A percentile compares a stretch with the other conserved stretches of the same genome.
phyloP scores from a whole-genome alignment of 2,113 vertebrate genomes.

The Sterrhoptilus dennistouni region DNA sequence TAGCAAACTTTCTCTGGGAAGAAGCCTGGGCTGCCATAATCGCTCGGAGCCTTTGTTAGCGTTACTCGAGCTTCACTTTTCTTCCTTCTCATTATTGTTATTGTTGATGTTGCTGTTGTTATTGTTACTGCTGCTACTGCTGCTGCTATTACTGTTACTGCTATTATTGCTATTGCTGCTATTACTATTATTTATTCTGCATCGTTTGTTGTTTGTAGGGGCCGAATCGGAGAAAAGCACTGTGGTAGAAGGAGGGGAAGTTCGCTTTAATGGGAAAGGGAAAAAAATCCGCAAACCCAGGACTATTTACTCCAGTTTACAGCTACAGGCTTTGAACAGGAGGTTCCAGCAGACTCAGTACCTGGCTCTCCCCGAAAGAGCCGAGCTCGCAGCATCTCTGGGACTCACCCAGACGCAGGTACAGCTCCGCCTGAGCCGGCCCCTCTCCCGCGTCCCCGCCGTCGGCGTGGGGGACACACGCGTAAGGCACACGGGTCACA shows the following conservation, averaged over 20 bases:
- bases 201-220: slow-evolving; percentile 68
- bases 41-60: slow-evolving; percentile 70
- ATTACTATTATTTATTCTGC: slow-evolving; percentile 47
- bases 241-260: slow-evolving; percentile 97
- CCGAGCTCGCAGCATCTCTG: slow-evolving; percentile 94
- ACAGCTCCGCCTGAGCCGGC: slow-evolving; percentile 12
- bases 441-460: neutral
- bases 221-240: slow-evolving; percentile 95
- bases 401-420: slow-evolving; percentile 99
- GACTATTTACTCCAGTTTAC: slow-evolving; percentile 99
- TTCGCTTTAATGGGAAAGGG: slow-evolving; percentile 97
- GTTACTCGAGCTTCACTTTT: slow-evolving; percentile 32
- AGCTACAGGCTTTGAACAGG: slow-evolving; percentile 96
- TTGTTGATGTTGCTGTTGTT: slow-evolving; percentile 39
- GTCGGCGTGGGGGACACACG: neutral
- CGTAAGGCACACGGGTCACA: neutral
- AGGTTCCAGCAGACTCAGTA: slow-evolving; percentile 99
- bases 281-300: slow-evolving; percentile 99
- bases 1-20: slow-evolving; percentile 84
- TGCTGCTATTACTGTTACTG: slow-evolving; percentile 10
- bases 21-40: slow-evolving; percentile 74
- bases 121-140: neutral
- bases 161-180: neutral
- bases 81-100: slow-evolving; percentile 44
- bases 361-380: slow-evolving; percentile 95